A percentile compares a stretch with the other conserved stretches of the same genome.
Conservation (phyloP, 2,888 invertebrate genomes). For the Hirtodrosophila trivittata region DNA sequence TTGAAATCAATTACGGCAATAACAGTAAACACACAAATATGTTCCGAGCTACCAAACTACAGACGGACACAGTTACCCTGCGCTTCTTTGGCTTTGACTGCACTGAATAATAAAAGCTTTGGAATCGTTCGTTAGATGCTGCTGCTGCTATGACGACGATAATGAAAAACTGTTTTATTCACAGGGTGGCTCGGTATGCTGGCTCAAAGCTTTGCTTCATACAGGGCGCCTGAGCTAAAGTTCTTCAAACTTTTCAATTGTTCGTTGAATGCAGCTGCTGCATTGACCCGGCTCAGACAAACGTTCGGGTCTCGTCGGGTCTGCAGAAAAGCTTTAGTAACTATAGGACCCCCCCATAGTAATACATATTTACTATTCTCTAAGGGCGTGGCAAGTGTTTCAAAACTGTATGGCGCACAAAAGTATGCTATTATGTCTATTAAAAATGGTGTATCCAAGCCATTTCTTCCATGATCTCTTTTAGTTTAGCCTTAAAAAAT, state of each 20-base stretch:
- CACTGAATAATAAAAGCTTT: constrained; percentile 66
- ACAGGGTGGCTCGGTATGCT: constrained; percentile 30
- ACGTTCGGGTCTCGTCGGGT: too few relatives aligned
- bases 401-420: too few relatives aligned
- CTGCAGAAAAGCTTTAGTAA: too few relatives aligned
- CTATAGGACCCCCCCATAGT: too few relatives aligned
- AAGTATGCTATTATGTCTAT: too few relatives aligned
- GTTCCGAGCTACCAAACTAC: background rate
- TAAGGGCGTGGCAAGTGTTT: too few relatives aligned
- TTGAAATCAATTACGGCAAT: constrained; percentile 52
- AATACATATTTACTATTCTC: too few relatives aligned
- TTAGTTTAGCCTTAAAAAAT: too few relatives aligned
- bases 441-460: too few relatives aligned
- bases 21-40: constrained; percentile 19
- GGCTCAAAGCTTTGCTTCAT: constrained; percentile 10
- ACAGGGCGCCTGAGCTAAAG: constrained; percentile 23
- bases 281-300: too few relatives aligned
- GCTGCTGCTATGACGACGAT: constrained; percentile 7
- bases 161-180: constrained; percentile 29
- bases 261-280: too few relatives aligned
- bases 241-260: background rate
- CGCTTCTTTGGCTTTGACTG: constrained; percentile 37
- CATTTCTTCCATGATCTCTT: too few relatives aligned
- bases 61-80: constrained; percentile 13
- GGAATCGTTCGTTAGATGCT: constrained; percentile 31